phyloP scores from a whole-genome alignment of 2,797 vertebrate species.

The Chanos chanos region DNA sequence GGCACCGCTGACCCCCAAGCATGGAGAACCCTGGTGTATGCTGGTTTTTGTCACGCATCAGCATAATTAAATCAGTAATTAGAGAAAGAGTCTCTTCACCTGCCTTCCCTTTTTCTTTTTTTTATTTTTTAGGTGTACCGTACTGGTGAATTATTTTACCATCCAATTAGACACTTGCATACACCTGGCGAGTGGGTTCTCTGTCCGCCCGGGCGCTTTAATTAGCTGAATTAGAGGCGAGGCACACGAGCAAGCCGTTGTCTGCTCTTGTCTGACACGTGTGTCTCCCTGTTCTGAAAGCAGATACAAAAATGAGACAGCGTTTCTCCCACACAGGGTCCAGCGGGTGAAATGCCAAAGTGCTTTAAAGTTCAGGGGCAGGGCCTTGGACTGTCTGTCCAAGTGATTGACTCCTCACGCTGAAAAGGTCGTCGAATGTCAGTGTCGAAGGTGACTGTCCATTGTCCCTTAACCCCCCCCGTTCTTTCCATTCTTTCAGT shows the following conservation, averaged over 20 bases:
- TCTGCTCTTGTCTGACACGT: background rate
- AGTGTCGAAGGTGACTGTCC: constrained; percentile 3
- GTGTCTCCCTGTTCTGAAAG: background rate
- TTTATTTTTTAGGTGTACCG: constrained; percentile 32
- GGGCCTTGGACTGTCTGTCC: constrained; percentile 16
- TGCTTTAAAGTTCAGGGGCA: constrained; percentile 27
- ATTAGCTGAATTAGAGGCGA: constrained; percentile 30
- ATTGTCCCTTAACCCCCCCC: constrained; percentile 1
- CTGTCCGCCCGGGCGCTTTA: constrained; percentile 12
- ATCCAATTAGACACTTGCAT: constrained; percentile 42
- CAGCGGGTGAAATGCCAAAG: constrained; percentile 38
- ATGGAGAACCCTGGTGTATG: background rate
- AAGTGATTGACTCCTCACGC: constrained; percentile 34
- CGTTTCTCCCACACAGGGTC: constrained; percentile 3
- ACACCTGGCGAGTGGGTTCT: constrained; percentile 29
- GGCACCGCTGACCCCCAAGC: background rate
- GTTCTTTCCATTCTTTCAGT: background rate
- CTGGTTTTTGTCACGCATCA: background rate
- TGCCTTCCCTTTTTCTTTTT: too few species aligned
- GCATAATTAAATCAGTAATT: constrained; percentile 36
- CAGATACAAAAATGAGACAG: background rate
- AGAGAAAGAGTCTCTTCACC: constrained; percentile 28
- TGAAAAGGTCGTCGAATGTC: constrained; percentile 39
- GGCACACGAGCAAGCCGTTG: background rate
- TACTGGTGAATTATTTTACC: constrained; percentile 34